phyloP scores from a whole-genome alignment of 1,140 invertebrate genomes.

The Philaenus spumarius region DNA sequence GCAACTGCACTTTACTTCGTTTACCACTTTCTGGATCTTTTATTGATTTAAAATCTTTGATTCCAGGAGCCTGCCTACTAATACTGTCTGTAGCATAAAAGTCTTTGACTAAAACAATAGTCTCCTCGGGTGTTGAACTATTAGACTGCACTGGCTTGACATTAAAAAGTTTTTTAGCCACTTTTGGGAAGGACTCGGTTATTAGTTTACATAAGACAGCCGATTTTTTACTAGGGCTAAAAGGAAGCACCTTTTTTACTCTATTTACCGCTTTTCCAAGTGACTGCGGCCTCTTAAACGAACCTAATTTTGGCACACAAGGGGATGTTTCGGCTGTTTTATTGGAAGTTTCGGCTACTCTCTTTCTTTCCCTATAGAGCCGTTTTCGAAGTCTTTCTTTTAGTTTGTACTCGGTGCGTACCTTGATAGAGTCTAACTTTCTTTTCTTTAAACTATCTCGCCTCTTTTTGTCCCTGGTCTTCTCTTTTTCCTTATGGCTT shows the following conservation, averaged over 20 bases:
- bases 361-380: not conserved
- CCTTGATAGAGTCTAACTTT: not conserved
- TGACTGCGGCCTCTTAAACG: not conserved
- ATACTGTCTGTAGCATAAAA: not conserved
- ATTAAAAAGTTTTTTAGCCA: conserved; percentile 7
- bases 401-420: not conserved
- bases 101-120: not conserved
- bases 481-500: conserved; percentile 1
- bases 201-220: conserved; percentile 9
- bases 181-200: conserved; percentile 1
- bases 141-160: not conserved
- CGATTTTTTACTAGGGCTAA: conserved; percentile 3
- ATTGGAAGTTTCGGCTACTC: not conserved
- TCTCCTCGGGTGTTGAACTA: conserved; percentile 6
- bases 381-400: not conserved
- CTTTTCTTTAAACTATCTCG: not conserved
- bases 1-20: not conserved
- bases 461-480: not conserved
- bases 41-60: not conserved
- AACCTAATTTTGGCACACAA: too few species aligned
- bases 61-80: not conserved
- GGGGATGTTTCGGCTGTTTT: conserved; percentile 8
- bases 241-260: conserved; percentile 6
- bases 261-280: conserved; percentile 10
- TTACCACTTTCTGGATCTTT: not conserved